Percentiles rank a stretch among this genome's conserved stretches.
These are phyloP conservation scores for Acheta domesticus DNA, from an alignment of 2,888 invertebrate genomes.

Conservation along the genomic window DNA sequence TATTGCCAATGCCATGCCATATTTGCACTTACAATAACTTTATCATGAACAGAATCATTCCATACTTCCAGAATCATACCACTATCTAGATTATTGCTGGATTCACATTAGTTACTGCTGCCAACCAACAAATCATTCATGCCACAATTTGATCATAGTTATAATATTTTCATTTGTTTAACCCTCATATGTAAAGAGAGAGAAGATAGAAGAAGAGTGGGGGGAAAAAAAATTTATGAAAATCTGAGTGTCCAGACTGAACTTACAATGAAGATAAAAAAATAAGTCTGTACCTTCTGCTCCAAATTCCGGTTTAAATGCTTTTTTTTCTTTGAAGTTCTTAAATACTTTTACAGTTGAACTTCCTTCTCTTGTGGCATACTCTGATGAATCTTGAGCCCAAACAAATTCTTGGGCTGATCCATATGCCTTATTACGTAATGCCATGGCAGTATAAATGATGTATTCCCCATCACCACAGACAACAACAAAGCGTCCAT, in stretches of 20 bases:
- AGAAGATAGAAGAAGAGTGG: too few relatives aligned
- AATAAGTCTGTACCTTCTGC: slow-evolving; percentile 67
- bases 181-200: too few relatives aligned
- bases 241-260: background rate
- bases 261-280: too few relatives aligned
- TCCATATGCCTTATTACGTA: slow-evolving; percentile 98
- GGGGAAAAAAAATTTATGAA: background rate
- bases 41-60: too few relatives aligned
- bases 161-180: too few relatives aligned
- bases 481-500: slow-evolving; percentile 92
- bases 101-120: background rate
- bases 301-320: slow-evolving; percentile 94
- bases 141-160: background rate
- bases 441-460: slow-evolving; percentile 98
- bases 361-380: slow-evolving; percentile 83
- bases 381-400: slow-evolving; percentile 94
- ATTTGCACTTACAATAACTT: too few relatives aligned
- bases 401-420: slow-evolving; percentile 98
- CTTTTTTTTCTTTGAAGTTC: slow-evolving; percentile 96
- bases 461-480: slow-evolving; percentile 99
- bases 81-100: background rate
- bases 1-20: too few relatives aligned
- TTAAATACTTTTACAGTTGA: slow-evolving; percentile 92
- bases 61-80: background rate
- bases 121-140: background rate